Evolutionary conservation across 2,888 invertebrate genomes (phyloP).

Genomic region (Campaea margaritaria): DNA sequence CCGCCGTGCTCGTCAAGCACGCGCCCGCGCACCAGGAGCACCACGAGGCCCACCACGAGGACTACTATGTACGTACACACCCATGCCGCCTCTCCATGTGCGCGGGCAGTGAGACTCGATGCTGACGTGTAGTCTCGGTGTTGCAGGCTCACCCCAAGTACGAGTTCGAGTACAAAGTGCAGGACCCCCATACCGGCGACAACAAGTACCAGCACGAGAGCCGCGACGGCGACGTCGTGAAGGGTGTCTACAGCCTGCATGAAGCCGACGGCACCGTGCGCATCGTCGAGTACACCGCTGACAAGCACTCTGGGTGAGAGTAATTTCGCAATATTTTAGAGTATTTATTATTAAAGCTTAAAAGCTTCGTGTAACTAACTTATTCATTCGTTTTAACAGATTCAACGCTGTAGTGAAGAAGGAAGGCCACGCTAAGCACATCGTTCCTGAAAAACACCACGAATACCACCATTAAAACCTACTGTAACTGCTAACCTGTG

Average conservation of each 20-base stretch:
- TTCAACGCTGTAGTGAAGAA: conserved; percentile 57
- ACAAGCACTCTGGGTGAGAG: conserved; percentile 50
- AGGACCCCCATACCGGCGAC: conserved; percentile 77
- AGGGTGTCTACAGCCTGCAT: conserved; percentile 82
- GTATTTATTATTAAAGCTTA: background rate
- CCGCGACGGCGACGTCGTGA: conserved; percentile 81
- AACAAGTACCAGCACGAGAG: conserved; percentile 72
- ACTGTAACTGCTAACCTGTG: too few relatives aligned
- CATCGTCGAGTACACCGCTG: conserved; percentile 78
- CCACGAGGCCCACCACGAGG: conserved; percentile 49
- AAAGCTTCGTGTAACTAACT: background rate
- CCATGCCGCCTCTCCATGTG: background rate
- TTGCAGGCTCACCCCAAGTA: conserved; percentile 53
- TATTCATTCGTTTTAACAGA: conserved; percentile 40
- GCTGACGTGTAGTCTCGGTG: conserved; percentile 11
- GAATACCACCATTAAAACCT: conserved; percentile 22
- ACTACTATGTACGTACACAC: conserved; percentile 47
- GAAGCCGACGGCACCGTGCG: conserved; percentile 79
- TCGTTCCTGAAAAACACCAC: conserved; percentile 45
- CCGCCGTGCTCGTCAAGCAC: conserved; percentile 7
- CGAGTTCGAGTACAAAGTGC: conserved; percentile 72
- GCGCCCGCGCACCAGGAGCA: conserved; percentile 25
- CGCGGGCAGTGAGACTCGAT: background rate
- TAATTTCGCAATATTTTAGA: background rate
- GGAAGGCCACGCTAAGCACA: conserved; percentile 49